Conservation (phyloP, 2,113 vertebrate genomes). For the Megaptera novaeangliae region DNA sequence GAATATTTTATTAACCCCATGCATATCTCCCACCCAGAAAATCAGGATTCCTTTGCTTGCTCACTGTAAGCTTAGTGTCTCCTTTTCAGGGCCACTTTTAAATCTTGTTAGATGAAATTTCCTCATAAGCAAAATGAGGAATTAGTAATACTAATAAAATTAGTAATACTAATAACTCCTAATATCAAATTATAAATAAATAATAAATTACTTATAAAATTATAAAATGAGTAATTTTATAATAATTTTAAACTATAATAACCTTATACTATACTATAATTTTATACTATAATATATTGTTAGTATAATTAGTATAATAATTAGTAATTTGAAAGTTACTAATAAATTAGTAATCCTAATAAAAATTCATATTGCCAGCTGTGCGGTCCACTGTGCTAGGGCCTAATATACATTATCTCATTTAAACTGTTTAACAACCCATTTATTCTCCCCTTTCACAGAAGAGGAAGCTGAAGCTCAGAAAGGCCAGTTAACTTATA, state of each 20-base stretch:
- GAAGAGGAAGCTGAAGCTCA: not conserved
- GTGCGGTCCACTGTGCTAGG: no score
- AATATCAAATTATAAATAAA: no score
- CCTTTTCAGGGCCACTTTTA: not conserved
- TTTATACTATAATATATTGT: no score
- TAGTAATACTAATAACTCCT: no score
- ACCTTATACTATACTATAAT: no score
- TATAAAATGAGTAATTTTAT: no score
- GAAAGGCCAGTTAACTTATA: not conserved
- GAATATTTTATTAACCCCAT: not conserved
- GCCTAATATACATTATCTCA: not conserved
- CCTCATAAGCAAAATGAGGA: not conserved
- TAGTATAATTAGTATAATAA: no score
- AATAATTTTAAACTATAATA: no score
- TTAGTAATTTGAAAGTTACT: no score
- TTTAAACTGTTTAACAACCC: not conserved
- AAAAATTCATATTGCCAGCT: not conserved
- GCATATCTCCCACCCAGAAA: not conserved
- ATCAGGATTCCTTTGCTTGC: not conserved
- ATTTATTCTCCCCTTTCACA: not conserved
- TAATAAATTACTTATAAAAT: not conserved
- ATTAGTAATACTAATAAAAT: not conserved
- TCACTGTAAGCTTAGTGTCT: not conserved
- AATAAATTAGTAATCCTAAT: not conserved
- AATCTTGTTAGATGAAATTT: not conserved